Evolutionary conservation across 92 coral and sea anemone genomes (phyloP), one percentile per base, ranked within the genome.

Genomic region (Phenganax stokvisi): DNA sequence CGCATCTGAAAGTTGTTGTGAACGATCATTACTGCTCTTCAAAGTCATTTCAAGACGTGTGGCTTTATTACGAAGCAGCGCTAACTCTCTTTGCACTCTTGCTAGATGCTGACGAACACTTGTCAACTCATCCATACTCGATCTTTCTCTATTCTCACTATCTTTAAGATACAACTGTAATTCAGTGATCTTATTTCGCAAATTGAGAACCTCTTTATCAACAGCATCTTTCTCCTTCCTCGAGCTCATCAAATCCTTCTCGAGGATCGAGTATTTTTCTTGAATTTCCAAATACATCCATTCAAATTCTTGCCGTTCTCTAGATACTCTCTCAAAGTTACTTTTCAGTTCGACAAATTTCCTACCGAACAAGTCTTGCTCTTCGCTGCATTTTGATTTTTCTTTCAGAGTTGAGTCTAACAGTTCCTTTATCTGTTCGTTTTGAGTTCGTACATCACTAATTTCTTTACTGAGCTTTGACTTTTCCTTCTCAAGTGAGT

Each of bases 141-240:
- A 51, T 81, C 97, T 37, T 90, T 94, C 76, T 88, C 97, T 53
- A 10, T 88, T 91, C 65, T 84, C 93, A 69, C 88, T 73, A n/a
- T 67, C 80, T 72, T 92, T 79, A 17, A 94, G 80, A 54, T 82
- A 84, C 66, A 83, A 62, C 80, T 92, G 83, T 47, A 88, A 80
- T 80, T 83, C 87, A 16, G 77, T 74, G 37, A 90, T 79, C 68
- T 87, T 80, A 53, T 80, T 84, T 67, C 54, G 64, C 9, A 94
- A 84, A 56, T 62, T 83, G 29, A 71, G 69, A 53, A 86, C 71
- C 51, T 92, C 92, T 59, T 75, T 88, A 20, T 94, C 88, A 68
- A 90, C 87, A 12, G 53, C 71, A 11, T 88, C 89, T 54, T 80
- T 86, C 71, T 87, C 88, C 53, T 59, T 78, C 44, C 86, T 70